Base-by-base conservation (phyloP, 2,797 vertebrate species). In the Amblyraja radiata region DNA sequence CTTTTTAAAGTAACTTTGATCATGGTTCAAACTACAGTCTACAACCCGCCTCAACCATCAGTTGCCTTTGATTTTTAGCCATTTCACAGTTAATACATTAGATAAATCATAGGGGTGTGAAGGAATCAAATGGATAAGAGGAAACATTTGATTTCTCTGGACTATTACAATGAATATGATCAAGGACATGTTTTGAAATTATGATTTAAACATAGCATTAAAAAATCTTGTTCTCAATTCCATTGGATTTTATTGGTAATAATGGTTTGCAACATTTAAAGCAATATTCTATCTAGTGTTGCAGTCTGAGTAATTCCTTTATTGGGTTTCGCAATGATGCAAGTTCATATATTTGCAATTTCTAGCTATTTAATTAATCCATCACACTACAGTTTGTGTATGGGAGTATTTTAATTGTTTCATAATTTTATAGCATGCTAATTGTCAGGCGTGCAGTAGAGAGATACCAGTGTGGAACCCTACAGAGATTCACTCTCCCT, bases 321-420 rank as follows among this genome's bases (percentile, higher is more conserved):
- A 25, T 58, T 58, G 23, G 6, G 71, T 4, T 92, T 58, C n/a
- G 28, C 54, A 16, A 36, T 76, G 18, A 23, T 28, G 14, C 14
- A 28, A 54, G 73, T 54, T 1, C 6, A 6, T 5, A 76, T 16
- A 54, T 6, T 39, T 90, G 86, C 1, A 71, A 39, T 39, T 3
- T 25, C 46, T 73, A 73, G 9, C 21, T 73, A 91, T 74, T 92
- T 39, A 92, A 76, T 92, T 39, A 92, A 76, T 92, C 71, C 71
- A 76, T 5, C 13, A 74, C 54, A n/a, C 25, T 76, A 14, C 23
- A 74, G 90, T 4, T 14, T 76, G 25, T 76, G 39, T 71, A 54
- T 1, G 32, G 68, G 10, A 74, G 23, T 25, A 91, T 28, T 91
- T 71, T 25, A 61, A 68, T 21, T 11, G 71, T 46, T 74, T 74